Evolutionary conservation across 2,888 invertebrate genomes (phyloP), one percentile per base, ranked within the genome.

Genomic region (Torymus texanus): DNA sequence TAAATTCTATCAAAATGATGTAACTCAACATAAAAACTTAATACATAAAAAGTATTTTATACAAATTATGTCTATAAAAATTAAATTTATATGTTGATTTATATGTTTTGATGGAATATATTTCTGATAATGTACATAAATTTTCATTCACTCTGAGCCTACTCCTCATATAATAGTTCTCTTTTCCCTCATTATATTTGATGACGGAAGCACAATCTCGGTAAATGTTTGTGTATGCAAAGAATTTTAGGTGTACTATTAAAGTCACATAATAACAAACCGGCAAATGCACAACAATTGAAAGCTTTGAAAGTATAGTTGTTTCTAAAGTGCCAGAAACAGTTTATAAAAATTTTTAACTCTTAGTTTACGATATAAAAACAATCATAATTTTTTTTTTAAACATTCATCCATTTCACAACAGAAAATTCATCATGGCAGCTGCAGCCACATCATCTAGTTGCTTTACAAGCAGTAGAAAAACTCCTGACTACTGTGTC

Each of bases 361-460:
- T 74, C 73, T 50, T 79, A 75, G 68, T 77, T 70, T 73, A 63
- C 29, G 24, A 21, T 78, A 51, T 72, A 73, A 67, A 79, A 70
- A 74, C 63, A 70, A 71, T 74, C 50, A 61, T 58, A 16, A 68
- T 55, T 71, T 70, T 58, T 80, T 78, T 3, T 51, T 41, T 41
- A 21, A 63, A 24, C 73, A 73, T 21, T 67, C 16, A 50, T 68
- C 65, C 58, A 18, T 21, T 79, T 77, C 16, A 66, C 83, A 92
- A 92, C 84, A 92, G 96, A 55, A 94, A 95, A 74, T 91, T 98
- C 51, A 41, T 41, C 1, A 95, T 98, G 93, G 97, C 58, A 59
- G 13, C n/a, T 65, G n/a, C 50, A 66, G 58, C 51, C 62, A 59
- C 41, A 55, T 74, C 21, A 61, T 24, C 14, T 58, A 18, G 56